phyloP scores from a whole-genome alignment of 1,140 invertebrate species.

The Sitodiplosis mosellana region DNA sequence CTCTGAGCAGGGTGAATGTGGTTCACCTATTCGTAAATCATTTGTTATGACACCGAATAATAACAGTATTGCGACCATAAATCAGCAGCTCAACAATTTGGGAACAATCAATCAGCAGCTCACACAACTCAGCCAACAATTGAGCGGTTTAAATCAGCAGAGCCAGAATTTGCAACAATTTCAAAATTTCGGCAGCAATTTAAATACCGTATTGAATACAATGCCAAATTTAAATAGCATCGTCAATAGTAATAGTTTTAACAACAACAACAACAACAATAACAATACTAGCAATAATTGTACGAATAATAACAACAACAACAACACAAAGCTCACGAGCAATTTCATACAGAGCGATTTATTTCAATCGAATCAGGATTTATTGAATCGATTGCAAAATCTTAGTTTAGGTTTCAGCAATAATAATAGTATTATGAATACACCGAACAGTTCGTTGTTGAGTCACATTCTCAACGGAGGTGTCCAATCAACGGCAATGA shows the following conservation, averaged over 20 bases:
- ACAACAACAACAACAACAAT: conserved; percentile 15
- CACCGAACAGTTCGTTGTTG: not conserved
- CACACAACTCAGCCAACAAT: conserved; percentile 20
- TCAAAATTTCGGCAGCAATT: conserved; percentile 8
- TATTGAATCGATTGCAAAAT: conserved; percentile 35
- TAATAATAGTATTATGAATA: conserved; percentile 2
- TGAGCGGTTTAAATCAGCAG: conserved; percentile 24
- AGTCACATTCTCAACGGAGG: no score
- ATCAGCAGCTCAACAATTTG: conserved; percentile 24
- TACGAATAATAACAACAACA: conserved; percentile 12
- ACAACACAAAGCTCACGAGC: conserved; percentile 6
- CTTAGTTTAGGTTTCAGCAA: conserved; percentile 21
- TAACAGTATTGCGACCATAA: conserved; percentile 23
- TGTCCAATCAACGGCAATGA: no score
- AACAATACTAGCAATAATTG: conserved; percentile 20
- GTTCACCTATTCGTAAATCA: not conserved
- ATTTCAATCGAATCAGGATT: conserved; percentile 28
- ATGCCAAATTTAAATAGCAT: not conserved
- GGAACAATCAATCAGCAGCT: conserved; percentile 24
- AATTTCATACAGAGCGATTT: conserved; percentile 17
- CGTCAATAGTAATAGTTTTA: not conserved
- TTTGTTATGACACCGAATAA: conserved; percentile 16
- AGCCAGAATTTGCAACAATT: conserved; percentile 22
- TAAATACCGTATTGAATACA: not conserved
- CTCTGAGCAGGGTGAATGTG: not conserved